Evolutionary conservation across 2,888 invertebrate species (phyloP), one percentile per base, ranked within the genome.

Genomic region (Limenitis camilla): DNA sequence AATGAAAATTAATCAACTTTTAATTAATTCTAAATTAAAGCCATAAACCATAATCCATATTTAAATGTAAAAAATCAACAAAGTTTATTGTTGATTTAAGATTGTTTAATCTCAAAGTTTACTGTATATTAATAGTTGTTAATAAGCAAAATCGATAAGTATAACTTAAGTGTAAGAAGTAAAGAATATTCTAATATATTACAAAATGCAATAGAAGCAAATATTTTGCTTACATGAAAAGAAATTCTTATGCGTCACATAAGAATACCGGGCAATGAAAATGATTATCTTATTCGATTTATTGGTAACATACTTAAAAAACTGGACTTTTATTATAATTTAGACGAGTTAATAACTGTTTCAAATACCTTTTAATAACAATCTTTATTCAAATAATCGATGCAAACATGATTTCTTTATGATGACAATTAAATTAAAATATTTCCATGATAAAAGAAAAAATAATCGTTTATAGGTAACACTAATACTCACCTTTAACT

Each of bases 231-330:
- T 44, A 48, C 29, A 40, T 10, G 32, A 8, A 28, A 45, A 29
- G 27, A 35, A 44, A 48, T 52, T 47, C 33, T 38, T 38, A 43
- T 36, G 44, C 44, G 55, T 52, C 44, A 51, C 31, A 35, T 19
- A 29, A 29, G n/a, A 10, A 51, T 41, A 52, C 55, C 55, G 55
- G 55, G 48, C 52, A 44, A 11, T 43, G n/a, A 40, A 52, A 48
- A 38, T 32, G 7, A 36, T 27, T 29, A 31, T 40, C 5, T 52
- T 48, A 43, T 40, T 36, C 5, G n/a, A n/a, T 48, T 40, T 41
- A 38, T 33, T 6, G 1, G 19, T n/a, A n/a, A 5, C 5, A 31
- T 8, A 40, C 36, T 36, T 31, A 5, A 40, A 10, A 44, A n/a
- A 36, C 30, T 32, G 29, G 9, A n/a, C 27, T 5, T 10, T 19